Evolutionary conservation across 2,888 invertebrate species (phyloP).

Genomic region (Euzetes globulus): DNA sequence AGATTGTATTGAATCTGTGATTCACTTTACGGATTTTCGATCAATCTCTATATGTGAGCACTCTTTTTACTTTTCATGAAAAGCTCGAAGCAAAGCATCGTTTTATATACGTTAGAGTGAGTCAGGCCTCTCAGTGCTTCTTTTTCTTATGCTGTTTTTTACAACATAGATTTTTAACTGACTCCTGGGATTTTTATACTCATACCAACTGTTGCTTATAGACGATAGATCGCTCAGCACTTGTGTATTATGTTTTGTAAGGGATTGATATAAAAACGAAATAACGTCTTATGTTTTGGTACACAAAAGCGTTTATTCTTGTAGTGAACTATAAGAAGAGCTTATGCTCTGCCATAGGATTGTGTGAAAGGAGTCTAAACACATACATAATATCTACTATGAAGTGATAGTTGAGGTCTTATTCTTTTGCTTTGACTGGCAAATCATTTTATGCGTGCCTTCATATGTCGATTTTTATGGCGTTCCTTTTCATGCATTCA

Average conservation of each 20-base stretch:
- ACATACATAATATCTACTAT: not conserved
- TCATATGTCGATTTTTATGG: not conserved
- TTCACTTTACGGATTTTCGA: slow-evolving; percentile 28
- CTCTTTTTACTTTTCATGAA: not conserved
- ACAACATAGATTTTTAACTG: slow-evolving; percentile 25
- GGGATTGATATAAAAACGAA: not conserved
- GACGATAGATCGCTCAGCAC: not conserved
- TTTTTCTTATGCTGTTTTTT: slow-evolving; percentile 9
- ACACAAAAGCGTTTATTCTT: not conserved
- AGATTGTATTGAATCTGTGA: slow-evolving; percentile 20
- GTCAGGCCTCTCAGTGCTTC: not conserved
- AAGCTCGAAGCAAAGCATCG: not conserved
- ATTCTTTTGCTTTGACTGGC: not conserved
- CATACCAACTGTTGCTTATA: slow-evolving; percentile 27
- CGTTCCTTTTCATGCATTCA: slow-evolving; percentile 11
- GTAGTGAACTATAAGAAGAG: not conserved
- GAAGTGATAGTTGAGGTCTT: not conserved
- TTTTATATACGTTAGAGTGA: not conserved
- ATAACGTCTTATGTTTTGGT: not conserved
- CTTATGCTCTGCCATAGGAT: not conserved
- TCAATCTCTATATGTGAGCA: slow-evolving; percentile 13
- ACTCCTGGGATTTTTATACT: slow-evolving; percentile 15
- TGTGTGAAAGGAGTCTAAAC: not conserved
- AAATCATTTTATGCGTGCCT: slow-evolving; percentile 21
- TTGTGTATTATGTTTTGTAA: not conserved